Conservation (phyloP, 1,140 invertebrate species). For the Grapholita molesta region DNA sequence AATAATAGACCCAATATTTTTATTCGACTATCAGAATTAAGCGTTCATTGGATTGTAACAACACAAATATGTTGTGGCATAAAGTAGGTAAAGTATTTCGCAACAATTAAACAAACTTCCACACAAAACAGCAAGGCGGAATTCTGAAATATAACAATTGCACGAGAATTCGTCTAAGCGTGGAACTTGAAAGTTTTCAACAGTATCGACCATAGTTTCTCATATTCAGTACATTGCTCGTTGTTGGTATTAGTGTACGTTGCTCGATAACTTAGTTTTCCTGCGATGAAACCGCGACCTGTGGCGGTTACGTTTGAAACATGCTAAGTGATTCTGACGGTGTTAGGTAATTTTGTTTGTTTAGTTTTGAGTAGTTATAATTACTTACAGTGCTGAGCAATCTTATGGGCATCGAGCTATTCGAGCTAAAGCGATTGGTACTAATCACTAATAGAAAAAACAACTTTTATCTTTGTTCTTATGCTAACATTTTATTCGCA, state of each 20-base stretch:
- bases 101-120: not conserved
- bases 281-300: not conserved
- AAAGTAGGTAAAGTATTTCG: not conserved
- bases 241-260: not conserved
- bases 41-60: too few relatives aligned
- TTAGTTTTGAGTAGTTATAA: constrained; percentile 3
- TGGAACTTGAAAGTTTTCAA: not conserved
- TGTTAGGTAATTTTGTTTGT: not conserved
- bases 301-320: not conserved
- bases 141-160: not conserved
- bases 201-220: not conserved
- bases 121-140: not conserved
- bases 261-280: not conserved
- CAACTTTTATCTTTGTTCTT: too few relatives aligned
- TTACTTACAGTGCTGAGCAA: not conserved
- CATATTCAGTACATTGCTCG: not conserved
- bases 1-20: too few relatives aligned
- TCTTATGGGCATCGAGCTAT: not conserved
- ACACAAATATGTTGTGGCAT: not conserved
- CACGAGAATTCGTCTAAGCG: not conserved
- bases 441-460: too few relatives aligned
- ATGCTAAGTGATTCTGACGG: constrained; percentile 1
- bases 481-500: too few relatives aligned
- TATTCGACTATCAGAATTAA: too few relatives aligned
- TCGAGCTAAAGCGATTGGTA: not conserved